Conservation (phyloP, 1,140 invertebrate species). For the Cryptotermes secundus region DNA sequence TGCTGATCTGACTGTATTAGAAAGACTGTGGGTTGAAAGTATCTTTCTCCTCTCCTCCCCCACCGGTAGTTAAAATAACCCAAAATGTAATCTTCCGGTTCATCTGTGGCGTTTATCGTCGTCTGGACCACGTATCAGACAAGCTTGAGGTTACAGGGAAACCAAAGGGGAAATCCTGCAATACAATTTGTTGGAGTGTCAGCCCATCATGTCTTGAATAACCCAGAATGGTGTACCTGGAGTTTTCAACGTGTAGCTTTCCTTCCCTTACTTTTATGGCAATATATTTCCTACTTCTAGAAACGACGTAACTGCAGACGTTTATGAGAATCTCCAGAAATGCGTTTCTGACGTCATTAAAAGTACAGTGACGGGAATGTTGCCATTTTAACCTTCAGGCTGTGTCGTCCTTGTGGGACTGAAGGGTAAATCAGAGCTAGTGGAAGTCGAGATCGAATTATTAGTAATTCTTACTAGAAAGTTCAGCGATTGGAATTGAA, state of each 20-base stretch:
- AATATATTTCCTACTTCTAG: not conserved
- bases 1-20: too few relatives aligned
- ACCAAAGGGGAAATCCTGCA: not conserved
- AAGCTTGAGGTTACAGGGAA: not conserved
- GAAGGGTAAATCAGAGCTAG: too few relatives aligned
- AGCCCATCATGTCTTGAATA: not conserved
- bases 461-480: too few relatives aligned
- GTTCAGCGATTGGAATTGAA: too few relatives aligned
- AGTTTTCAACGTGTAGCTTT: not conserved
- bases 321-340: conserved; percentile 2
- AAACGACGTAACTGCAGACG: not conserved
- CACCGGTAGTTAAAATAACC: not conserved
- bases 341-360: not conserved
- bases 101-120: not conserved
- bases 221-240: not conserved
- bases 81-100: not conserved
- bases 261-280: not conserved
- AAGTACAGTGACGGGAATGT: not conserved
- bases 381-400: too few relatives aligned
- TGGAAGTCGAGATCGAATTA: too few relatives aligned
- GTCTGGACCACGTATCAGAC: not conserved
- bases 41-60: not conserved
- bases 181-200: not conserved
- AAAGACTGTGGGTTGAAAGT: too few relatives aligned
- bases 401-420: too few relatives aligned